Evolutionary conservation across 2,888 invertebrate genomes (phyloP).

Genomic region (Endomychus coccineus): DNA sequence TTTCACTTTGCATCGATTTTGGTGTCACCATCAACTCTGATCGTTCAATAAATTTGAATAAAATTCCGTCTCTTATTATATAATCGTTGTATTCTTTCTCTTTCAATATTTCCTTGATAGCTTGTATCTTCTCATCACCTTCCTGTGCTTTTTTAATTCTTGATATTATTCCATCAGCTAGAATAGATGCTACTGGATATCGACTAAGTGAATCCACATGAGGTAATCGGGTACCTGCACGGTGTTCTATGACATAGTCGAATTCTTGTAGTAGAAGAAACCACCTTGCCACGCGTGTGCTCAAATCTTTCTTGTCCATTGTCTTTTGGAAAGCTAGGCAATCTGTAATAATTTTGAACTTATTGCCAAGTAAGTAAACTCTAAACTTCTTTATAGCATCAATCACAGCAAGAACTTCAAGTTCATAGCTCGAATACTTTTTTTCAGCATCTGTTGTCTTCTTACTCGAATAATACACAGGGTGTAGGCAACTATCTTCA

Average conservation of each 20-base stretch:
- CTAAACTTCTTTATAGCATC: slow-evolving; percentile 26
- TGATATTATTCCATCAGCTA: too few species aligned
- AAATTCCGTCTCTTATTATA: too few species aligned
- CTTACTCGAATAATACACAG: slow-evolving; percentile 30
- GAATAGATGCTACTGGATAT: slow-evolving; percentile 14
- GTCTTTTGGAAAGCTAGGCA: slow-evolving; percentile 23
- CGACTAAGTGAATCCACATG: slow-evolving; percentile 12
- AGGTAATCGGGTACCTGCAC: slow-evolving; percentile 2
- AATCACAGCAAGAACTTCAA: slow-evolving; percentile 28
- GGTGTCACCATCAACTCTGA: too few species aligned
- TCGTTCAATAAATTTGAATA: too few species aligned
- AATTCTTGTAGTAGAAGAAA: slow-evolving; percentile 9
- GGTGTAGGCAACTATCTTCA: slow-evolving; percentile 23
- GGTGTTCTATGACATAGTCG: slow-evolving; percentile 13
- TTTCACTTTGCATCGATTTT: too few species aligned
- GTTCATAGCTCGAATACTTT: slow-evolving; percentile 29
- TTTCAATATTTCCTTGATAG: too few species aligned
- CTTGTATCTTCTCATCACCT: too few species aligned
- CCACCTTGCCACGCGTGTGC: slow-evolving; percentile 17
- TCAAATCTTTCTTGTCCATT: slow-evolving; percentile 17
- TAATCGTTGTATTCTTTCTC: too few species aligned
- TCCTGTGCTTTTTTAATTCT: too few species aligned
- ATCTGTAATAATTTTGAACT: slow-evolving; percentile 30
- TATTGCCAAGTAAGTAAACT: slow-evolving; percentile 24
- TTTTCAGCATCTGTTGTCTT: slow-evolving; percentile 24